Evolutionary conservation across 2,113 vertebrate genomes (phyloP).

Genomic region (Grus americana): DNA sequence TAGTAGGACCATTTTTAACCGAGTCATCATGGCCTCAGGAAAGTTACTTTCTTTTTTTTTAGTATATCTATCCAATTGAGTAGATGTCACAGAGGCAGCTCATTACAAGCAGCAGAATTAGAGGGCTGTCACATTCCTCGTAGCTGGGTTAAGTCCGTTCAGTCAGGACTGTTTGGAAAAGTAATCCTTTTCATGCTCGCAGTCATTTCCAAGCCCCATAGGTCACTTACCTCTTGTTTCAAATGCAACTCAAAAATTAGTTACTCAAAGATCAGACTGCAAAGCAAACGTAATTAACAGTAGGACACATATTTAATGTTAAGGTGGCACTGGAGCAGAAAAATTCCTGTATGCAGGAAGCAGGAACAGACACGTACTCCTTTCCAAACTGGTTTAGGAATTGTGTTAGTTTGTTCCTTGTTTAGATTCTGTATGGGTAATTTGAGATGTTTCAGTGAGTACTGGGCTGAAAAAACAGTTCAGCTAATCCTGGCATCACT

Average conservation of each 20-base stretch:
- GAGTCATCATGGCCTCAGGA: conserved; percentile 31
- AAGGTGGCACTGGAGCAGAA: background rate
- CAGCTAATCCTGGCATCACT: background rate
- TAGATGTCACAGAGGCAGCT: background rate
- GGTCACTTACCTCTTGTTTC: background rate
- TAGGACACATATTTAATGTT: background rate
- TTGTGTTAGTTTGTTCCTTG: background rate
- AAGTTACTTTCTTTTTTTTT: conserved; percentile 26
- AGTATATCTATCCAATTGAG: background rate
- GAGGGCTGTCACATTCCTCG: background rate
- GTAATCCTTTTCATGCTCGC: background rate
- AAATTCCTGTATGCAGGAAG: background rate
- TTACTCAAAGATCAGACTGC: background rate
- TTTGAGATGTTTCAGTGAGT: background rate
- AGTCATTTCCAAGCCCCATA: background rate
- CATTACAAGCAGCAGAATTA: background rate
- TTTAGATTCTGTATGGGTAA: background rate
- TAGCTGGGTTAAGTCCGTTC: background rate
- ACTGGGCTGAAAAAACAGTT: background rate
- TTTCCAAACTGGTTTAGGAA: background rate
- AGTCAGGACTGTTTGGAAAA: background rate
- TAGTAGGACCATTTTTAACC: conserved; percentile 51
- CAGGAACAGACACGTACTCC: background rate
- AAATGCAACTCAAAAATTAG: background rate
- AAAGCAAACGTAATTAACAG: background rate